Evolutionary conservation across 2,888 invertebrate species (phyloP), one percentile per base, ranked within the genome.

Genomic region (Gryllus longicercus): DNA sequence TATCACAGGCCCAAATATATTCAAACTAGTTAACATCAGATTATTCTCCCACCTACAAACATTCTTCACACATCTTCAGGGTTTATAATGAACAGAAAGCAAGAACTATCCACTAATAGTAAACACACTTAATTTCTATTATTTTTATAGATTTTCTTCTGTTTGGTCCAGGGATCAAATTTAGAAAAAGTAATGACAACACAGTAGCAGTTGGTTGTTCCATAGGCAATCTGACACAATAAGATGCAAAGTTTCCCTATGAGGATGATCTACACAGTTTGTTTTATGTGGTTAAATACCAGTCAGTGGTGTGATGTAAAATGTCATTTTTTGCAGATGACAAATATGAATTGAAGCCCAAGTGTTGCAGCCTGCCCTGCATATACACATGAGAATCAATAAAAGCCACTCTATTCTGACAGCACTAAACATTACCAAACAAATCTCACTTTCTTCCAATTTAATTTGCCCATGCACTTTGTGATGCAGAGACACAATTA

Each of bases 1-100:
- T 79, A 79, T 79, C 79, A 79, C 79, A 79, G 79, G 79, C 77
- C 79, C 79, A 77, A 63, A 79, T 75, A 79, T 25, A 79, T 76
- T 79, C 75, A 51, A 79, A 79, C 75, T 63, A 63, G 63, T 63
- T 63, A 63, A 63, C 63, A 63, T 63, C 63, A 18, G 63, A 63
- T 63, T 63, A 63, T 63, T 63, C 63, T 18, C 63, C n/a, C 63
- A 63, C 63, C 63, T 63, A 63, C 63, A 63, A 79, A 79, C 79
- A 79, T 50, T 49, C 38, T 76, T 79, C 51, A 51, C 79, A 79
- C 51, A 76, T 76, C 79, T 76, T 74, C 74, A 74, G 49, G 25
- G 25, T 78, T 25, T 78, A 74, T 50, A 50, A 79, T 75, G 63
- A 63, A 14, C n/a, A n/a, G 63, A 63, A 63, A 63, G 63, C 63